Percentiles rank a stretch among this genome's conserved stretches.
phyloP scores from a whole-genome alignment of 92 coral and sea anemone genomes.

The Scolanthus callimorphus region DNA sequence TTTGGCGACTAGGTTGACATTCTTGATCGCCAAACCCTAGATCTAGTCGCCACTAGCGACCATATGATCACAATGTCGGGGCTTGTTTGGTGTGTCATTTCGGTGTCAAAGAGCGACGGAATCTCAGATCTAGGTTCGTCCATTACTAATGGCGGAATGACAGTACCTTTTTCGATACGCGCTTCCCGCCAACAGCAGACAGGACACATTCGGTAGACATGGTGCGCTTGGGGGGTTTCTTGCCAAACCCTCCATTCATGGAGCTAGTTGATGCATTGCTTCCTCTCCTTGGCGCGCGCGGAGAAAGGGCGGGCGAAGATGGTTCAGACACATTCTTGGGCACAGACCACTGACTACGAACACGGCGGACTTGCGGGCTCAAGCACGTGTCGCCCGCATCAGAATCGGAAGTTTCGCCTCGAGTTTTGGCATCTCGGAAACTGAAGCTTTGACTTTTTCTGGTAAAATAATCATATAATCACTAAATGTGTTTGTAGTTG shows the following conservation, averaged over 20 bases:
- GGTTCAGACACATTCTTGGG: conserved; percentile 28
- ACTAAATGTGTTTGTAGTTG: too few relatives aligned
- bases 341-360: conserved; percentile 35
- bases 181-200: conserved; percentile 44
- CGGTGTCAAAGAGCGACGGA: too few relatives aligned
- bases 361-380: conserved; percentile 34
- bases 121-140: too few relatives aligned
- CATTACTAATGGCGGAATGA: too few relatives aligned
- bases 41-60: too few relatives aligned
- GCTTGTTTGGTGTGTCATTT: too few relatives aligned
- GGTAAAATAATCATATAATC: too few relatives aligned
- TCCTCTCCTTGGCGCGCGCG: conserved; percentile 32
- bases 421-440: conserved; percentile 23
- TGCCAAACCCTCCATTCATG: conserved; percentile 7
- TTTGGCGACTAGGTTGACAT: too few relatives aligned
- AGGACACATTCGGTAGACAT: conserved; percentile 59
- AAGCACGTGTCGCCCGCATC: conserved; percentile 18
- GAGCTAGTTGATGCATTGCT: conserved; percentile 38
- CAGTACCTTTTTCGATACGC: conserved; percentile 67
- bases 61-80: too few relatives aligned
- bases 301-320: conserved; percentile 38
- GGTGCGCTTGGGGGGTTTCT: conserved; percentile 32
- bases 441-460: conserved; percentile 41
- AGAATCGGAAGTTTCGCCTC: conserved; percentile 68
- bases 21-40: too few relatives aligned